Conservation (phyloP, 1,140 invertebrate genomes). For the Anastatus disparis region DNA sequence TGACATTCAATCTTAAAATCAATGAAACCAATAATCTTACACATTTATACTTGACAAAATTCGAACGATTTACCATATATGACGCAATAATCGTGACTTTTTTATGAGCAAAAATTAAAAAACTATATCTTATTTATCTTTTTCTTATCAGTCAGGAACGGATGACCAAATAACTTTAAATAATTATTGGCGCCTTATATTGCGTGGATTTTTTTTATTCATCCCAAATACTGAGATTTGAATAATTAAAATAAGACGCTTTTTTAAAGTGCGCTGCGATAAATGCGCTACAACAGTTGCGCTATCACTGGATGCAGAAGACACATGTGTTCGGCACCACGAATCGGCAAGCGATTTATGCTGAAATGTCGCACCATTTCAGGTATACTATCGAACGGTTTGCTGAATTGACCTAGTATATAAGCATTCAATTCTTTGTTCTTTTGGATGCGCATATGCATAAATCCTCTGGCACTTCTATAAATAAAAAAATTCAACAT, state of each 20-base stretch:
- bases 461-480: constrained; percentile 91
- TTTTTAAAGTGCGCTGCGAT: constrained; percentile 48
- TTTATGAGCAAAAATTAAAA: constrained; percentile 7
- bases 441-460: constrained; percentile 93
- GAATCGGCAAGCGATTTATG: constrained; percentile 89
- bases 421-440: constrained; percentile 77
- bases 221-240: too few species aligned
- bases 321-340: constrained; percentile 95
- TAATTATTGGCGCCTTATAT: neutral
- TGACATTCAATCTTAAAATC: too few species aligned
- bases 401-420: constrained; percentile 90
- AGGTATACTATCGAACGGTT: constrained; percentile 89
- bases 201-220: too few species aligned
- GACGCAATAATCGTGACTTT: too few species aligned
- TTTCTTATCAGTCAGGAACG: constrained; percentile 38
- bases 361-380: constrained; percentile 94
- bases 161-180: constrained; percentile 34
- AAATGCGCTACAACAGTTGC: constrained; percentile 78
- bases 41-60: too few species aligned
- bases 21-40: too few species aligned
- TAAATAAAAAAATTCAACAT: constrained; percentile 53
- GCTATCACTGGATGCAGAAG: constrained; percentile 88
- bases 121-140: constrained; percentile 17
- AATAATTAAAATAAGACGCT: too few species aligned
- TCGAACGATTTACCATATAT: too few species aligned